Base-by-base conservation (phyloP, 2,113 vertebrate species). In the Raphicerus campestris region DNA sequence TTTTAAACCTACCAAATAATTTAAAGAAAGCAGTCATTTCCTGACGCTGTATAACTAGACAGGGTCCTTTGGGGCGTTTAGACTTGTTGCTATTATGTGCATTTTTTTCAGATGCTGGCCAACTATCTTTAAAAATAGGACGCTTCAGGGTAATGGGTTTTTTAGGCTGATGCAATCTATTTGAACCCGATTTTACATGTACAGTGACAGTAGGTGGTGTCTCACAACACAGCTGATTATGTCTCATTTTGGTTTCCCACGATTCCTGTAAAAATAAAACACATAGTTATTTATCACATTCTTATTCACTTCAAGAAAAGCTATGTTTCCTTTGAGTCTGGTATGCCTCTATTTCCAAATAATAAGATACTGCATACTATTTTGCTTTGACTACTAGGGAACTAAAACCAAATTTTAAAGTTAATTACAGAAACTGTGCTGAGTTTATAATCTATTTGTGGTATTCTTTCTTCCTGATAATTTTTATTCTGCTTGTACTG, bases 21-120 rank as follows among this genome's bases (percentile, higher is more conserved):
- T 98, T 99, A 97, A 99, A 99, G 98, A 99, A 99, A 86, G 99
- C 98, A n/a, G 98, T 98, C 99, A 99, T 99, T 98, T 99, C 99
- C 96, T 99, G 99, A 24, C 99, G 99, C 93, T 99, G 99, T 98
- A 99, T 99, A 93, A 99, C 95, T 89, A 99, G 97, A 61, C 98
- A 98, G 2, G 99, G 98, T 56, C 98, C 97, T 93, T 98, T 97
- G 19, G 97, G 77, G 20, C 96, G 97, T 93, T 97, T 99, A n/a
- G 96, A 82, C 15, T 98, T 99, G 84, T 96, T 96, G 96, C 80
- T 98, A 89, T 88, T 97, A 42, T 97, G 87, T 89, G 92, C 90
- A 87, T 96, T 98, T 98, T 98, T 99, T 88, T 98, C 98, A 49
- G 96, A 42, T 1, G 97, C 97, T 87, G 98, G 98, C 97, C 97